phyloP scores from a whole-genome alignment of 2,797 vertebrate species.

The Podarcis lilfordi region DNA sequence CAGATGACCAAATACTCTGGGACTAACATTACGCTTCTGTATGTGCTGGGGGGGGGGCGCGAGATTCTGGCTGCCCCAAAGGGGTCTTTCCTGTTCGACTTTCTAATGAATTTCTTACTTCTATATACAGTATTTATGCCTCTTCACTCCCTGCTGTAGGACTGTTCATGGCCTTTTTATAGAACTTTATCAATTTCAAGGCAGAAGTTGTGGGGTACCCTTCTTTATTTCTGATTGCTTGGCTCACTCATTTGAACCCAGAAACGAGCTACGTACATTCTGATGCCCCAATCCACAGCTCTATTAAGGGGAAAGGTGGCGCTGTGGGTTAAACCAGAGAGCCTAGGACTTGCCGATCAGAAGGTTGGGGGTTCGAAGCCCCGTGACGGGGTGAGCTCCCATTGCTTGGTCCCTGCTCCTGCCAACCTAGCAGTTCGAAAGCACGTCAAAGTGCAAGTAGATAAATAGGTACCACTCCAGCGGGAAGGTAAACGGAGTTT shows the following conservation, averaged over 20 bases:
- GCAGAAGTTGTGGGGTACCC: conserved; percentile 66
- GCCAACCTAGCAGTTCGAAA: no score
- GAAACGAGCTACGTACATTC: conserved; percentile 17
- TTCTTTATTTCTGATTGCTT: conserved; percentile 46
- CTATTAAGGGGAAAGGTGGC: not conserved
- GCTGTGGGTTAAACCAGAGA: no score
- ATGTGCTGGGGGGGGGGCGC: conserved; percentile 57
- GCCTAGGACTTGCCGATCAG: no score
- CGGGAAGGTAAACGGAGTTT: no score
- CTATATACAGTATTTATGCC: conserved; percentile 45
- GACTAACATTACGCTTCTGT: conserved; percentile 71
- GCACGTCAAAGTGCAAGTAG: no score
- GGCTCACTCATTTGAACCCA: conserved; percentile 49
- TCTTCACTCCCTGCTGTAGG: conserved; percentile 67
- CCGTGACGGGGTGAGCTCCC: no score
- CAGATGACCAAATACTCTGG: conserved; percentile 79
- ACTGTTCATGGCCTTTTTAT: conserved; percentile 72
- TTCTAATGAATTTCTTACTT: conserved; percentile 76
- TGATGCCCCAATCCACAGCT: not conserved
- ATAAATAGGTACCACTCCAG: no score
- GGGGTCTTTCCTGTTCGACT: conserved; percentile 71
- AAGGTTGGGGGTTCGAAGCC: no score
- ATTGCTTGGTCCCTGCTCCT: no score
- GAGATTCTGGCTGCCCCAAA: conserved; percentile 70
- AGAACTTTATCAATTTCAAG: conserved; percentile 70